Evolutionary conservation across 2,797 vertebrate genomes (phyloP), one percentile per base, ranked within the genome.

Genomic region (Poeciliopsis gracilis): DNA sequence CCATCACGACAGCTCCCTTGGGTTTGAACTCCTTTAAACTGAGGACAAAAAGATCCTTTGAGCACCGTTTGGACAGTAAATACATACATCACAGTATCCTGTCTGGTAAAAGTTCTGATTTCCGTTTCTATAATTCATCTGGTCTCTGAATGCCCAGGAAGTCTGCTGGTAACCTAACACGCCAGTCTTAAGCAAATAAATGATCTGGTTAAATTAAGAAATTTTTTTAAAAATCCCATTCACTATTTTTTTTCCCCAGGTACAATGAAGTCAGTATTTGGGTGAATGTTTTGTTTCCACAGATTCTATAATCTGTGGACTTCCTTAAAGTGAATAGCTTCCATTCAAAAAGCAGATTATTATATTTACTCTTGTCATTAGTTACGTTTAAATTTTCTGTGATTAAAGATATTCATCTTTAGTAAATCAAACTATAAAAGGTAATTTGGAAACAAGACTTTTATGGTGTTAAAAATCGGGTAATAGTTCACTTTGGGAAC

Each of bases 1-100:
- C 63, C 82, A 83, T 88, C 84, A 87, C 76, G 70, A 86, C 84
- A 89, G 75, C 76, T 78, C 78, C 47, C 79, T 77, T 84, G 75
- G 55, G 79, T 73, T 67, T 85, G 81, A 87, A 89, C 87, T 82
- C 75, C 77, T 86, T 86, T 80, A 83, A 86, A 76, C 81, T 78
- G 72, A 77, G 77, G 78, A 90, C 90, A 94, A 91, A 94, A 94
- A 91, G 89, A 69, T 80, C 89, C 92, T 92, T 94, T 94, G 90
- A 94, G 82, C 79, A 82, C 55, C 92, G 88, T 95, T 95, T 94
- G 91, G 84, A 93, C 81, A 82, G 93, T 89, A 91, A 94, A 87
- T 79, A 84, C 87, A 92, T 85, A 89, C 86, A 75, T 82, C 90
- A 87, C 66, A 72, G 82, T 83, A 88, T 89, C 81, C 89, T 87